Conservation (phyloP, 92 coral and sea anemone genomes). For the Umimayanthus kanabou region DNA sequence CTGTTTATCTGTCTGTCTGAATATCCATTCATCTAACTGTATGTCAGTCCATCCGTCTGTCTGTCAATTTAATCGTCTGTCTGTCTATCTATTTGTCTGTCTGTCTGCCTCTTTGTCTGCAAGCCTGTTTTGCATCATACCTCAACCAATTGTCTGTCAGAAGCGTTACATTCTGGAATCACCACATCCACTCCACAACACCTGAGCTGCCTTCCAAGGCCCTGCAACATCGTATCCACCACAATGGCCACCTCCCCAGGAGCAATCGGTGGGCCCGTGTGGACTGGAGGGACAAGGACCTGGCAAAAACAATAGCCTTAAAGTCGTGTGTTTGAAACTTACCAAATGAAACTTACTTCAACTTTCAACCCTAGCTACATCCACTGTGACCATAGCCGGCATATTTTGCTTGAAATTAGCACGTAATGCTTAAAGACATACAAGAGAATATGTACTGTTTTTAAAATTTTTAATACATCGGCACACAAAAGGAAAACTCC, state of each 20-base stretch:
- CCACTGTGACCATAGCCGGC: too few relatives aligned
- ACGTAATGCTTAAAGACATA: too few relatives aligned
- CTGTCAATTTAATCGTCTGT: neutral
- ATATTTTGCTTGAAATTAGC: too few relatives aligned
- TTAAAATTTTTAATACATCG: too few relatives aligned
- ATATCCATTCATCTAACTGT: neutral
- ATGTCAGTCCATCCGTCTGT: neutral
- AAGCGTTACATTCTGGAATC: slow-evolving; percentile 74
- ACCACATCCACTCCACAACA: slow-evolving; percentile 97
- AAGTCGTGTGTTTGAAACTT: too few relatives aligned
- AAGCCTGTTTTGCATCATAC: slow-evolving; percentile 40
- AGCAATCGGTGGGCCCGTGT: slow-evolving; percentile 70
- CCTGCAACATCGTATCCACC: slow-evolving; percentile 98
- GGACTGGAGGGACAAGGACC: slow-evolving; percentile 58
- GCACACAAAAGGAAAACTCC: too few relatives aligned
- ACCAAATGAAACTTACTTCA: too few relatives aligned
- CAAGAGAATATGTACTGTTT: too few relatives aligned
- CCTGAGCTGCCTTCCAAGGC: slow-evolving; percentile 95
- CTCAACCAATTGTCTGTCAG: slow-evolving; percentile 77
- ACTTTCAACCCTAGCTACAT: too few relatives aligned
- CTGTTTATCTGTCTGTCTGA: neutral
- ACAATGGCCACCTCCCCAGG: slow-evolving; percentile 82
- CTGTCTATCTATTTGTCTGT: neutral
- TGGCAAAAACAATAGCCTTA: neutral
- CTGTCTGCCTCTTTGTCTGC: neutral